These are phyloP conservation scores for Darevskia mixta DNA, from an alignment of 2,797 vertebrate species.

Conservation along the genomic window DNA sequence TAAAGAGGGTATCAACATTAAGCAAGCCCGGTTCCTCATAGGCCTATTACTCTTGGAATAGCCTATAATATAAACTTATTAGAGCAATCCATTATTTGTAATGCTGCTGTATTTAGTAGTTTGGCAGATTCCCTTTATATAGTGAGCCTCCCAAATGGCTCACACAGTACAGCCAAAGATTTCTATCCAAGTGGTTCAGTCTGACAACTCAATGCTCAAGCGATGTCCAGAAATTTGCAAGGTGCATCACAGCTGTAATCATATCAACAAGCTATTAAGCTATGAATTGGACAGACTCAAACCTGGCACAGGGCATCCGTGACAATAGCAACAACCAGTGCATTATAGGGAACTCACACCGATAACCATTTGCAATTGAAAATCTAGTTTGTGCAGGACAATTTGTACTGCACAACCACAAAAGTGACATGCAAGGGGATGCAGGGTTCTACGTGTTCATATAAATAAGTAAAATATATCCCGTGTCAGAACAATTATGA, in stretches of 20 bases:
- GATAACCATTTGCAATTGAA: too few relatives aligned
- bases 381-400: too few relatives aligned
- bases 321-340: too few relatives aligned
- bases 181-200: neutral
- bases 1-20: neutral
- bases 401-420: too few relatives aligned
- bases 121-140: neutral
- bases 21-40: neutral
- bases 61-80: neutral
- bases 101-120: neutral
- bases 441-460: too few relatives aligned
- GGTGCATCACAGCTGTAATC: neutral
- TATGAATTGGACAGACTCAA: too few relatives aligned
- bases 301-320: too few relatives aligned
- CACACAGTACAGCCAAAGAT: neutral
- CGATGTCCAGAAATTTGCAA: neutral
- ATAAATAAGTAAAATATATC: too few relatives aligned
- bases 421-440: too few relatives aligned
- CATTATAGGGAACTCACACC: too few relatives aligned
- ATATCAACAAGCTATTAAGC: too few relatives aligned
- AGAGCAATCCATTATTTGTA: neutral
- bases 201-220: neutral
- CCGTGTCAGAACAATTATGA: too few relatives aligned
- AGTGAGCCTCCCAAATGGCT: neutral
- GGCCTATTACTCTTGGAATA: neutral